Evolutionary conservation across 2,113 vertebrate species (phyloP).

Genomic region (Otis tarda): DNA sequence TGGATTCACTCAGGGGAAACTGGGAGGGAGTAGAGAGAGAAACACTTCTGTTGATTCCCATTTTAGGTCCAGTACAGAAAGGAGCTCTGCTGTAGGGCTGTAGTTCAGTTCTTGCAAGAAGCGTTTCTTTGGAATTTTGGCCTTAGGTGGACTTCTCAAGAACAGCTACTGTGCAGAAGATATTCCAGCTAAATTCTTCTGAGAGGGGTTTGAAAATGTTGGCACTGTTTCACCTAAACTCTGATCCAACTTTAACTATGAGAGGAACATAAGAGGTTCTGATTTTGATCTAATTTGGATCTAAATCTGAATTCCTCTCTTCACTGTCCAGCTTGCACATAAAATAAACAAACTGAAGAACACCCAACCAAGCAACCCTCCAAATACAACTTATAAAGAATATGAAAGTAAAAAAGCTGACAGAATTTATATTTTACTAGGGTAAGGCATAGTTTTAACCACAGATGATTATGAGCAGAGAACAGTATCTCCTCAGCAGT

Average conservation of each 20-base stretch:
- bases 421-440: background rate
- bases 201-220: conserved; percentile 5
- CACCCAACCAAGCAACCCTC: background rate
- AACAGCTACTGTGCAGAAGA: conserved; percentile 15
- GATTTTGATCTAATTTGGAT: background rate
- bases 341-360: background rate
- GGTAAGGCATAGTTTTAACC: background rate
- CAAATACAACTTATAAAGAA: background rate
- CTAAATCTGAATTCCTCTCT: background rate
- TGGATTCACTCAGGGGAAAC: background rate
- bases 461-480: background rate
- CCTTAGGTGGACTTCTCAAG: background rate
- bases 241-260: background rate
- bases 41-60: background rate
- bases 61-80: background rate
- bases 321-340: background rate
- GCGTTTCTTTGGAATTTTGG: conserved; percentile 10
- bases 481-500: background rate
- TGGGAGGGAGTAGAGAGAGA: background rate
- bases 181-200: conserved; percentile 6
- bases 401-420: background rate
- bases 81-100: background rate
- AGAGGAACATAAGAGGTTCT: background rate
- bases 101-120: background rate
- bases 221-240: background rate